phyloP scores from a whole-genome alignment of 1,140 invertebrate genomes.

The Drosophila malerkotliana region DNA sequence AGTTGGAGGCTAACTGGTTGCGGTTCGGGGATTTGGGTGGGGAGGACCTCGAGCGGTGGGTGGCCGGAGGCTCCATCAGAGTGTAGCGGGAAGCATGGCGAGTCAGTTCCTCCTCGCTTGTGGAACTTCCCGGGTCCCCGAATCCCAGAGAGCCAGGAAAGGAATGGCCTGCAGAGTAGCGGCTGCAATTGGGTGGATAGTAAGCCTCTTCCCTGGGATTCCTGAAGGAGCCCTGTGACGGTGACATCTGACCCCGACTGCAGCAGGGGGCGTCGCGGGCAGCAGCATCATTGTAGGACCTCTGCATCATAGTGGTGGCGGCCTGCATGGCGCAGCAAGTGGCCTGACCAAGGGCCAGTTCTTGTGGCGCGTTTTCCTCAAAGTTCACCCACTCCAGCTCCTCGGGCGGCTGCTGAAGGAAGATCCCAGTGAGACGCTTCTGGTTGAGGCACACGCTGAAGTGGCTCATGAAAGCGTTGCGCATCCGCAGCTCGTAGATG shows the following conservation, averaged over 20 bases:
- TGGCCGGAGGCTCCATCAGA: not conserved
- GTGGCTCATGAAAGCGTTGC: conserved; percentile 67
- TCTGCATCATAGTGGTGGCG: not conserved
- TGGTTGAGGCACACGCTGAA: conserved; percentile 61
- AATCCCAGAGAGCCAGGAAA: not conserved
- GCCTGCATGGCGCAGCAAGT: not conserved
- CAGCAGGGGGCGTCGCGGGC: not conserved
- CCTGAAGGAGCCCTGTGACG: not conserved
- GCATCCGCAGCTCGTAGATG: conserved; percentile 50
- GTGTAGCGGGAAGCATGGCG: not conserved
- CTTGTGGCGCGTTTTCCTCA: not conserved
- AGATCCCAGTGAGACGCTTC: conserved; percentile 42
- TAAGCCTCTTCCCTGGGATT: not conserved
- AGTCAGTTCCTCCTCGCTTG: conserved; percentile 1
- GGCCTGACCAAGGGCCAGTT: not conserved
- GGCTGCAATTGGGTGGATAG: not conserved
- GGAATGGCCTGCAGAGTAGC: not conserved
- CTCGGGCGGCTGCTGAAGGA: conserved; percentile 34
- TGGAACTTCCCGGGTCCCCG: not conserved
- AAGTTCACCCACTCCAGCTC: conserved; percentile 55
- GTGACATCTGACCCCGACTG: not conserved
- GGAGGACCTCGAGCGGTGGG: conserved; percentile 13
- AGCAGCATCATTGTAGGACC: not conserved
- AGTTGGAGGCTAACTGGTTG: not conserved
- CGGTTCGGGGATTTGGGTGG: not conserved